phyloP scores from a whole-genome alignment of 2,113 vertebrate genomes.

The Glaucidium brasilianum region DNA sequence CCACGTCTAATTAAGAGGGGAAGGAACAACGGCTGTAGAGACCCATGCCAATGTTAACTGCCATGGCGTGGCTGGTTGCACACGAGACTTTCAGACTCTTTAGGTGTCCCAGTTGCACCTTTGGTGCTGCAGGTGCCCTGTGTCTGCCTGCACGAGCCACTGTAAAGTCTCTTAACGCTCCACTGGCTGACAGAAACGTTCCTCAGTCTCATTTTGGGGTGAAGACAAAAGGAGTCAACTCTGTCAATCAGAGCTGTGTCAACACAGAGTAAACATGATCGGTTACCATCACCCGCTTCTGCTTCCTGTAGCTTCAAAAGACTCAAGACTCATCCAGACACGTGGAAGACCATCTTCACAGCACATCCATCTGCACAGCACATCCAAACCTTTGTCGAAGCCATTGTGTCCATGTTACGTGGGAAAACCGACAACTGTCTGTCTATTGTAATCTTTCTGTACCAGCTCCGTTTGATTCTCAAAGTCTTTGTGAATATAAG shows the following conservation, averaged over 20 bases:
- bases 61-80: fast-evolving
- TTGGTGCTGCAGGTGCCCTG: neutral
- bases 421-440: neutral
- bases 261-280: neutral
- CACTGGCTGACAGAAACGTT: neutral
- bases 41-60: neutral
- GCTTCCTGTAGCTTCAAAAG: neutral
- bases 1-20: neutral
- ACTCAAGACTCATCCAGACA: neutral
- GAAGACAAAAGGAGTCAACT: neutral
- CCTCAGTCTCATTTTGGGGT: neutral
- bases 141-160: neutral
- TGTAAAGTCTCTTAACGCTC: neutral
- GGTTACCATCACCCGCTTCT: neutral
- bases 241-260: neutral
- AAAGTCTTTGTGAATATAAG: neutral
- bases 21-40: neutral
- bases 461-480: neutral
- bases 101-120: neutral
- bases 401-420: neutral
- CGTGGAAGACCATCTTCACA: neutral
- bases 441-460: neutral
- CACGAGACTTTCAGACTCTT: neutral
- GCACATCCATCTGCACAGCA: neutral
- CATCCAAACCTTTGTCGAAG: neutral